Evolutionary conservation across 1,140 invertebrate genomes (phyloP).

Genomic region (Drosophila kanapiae): DNA sequence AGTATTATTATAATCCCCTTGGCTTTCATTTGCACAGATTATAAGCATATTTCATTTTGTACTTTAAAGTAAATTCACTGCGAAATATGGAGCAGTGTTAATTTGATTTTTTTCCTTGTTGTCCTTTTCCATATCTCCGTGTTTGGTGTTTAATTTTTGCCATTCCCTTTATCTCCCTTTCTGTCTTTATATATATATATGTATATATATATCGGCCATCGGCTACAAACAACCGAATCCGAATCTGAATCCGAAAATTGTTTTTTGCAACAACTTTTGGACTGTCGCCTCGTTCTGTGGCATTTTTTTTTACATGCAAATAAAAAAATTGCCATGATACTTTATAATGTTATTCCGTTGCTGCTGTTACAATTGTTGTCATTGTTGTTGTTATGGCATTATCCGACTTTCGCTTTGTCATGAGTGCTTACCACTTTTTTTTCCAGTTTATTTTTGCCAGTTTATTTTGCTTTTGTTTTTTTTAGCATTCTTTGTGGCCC

Average conservation of each 20-base stretch:
- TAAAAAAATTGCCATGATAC: slow-evolving; percentile 49
- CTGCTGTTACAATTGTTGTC: slow-evolving; percentile 20
- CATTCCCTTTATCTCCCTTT: not conserved
- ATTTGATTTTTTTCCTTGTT: not conserved
- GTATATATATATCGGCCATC: slow-evolving; percentile 4
- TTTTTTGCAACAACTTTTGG: slow-evolving; percentile 68
- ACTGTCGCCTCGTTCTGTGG: slow-evolving; percentile 31
- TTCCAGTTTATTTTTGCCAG: slow-evolving; percentile 8
- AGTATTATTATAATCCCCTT: not conserved
- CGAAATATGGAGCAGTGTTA: not conserved
- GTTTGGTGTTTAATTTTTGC: slow-evolving; percentile 7
- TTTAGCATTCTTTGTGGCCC: slow-evolving; percentile 10
- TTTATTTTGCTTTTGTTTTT: slow-evolving; percentile 18
- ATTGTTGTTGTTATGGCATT: slow-evolving; percentile 52
- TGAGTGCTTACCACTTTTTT: slow-evolving; percentile 59
- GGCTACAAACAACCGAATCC: slow-evolving; percentile 15
- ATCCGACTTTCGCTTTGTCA: slow-evolving; percentile 74
- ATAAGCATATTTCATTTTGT: too few species aligned
- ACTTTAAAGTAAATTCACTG: not conserved
- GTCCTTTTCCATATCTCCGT: not conserved
- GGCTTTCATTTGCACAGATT: not conserved
- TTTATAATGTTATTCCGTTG: slow-evolving; percentile 53
- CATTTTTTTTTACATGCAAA: slow-evolving; percentile 22
- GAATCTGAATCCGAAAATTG: slow-evolving; percentile 19
- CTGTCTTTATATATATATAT: not conserved